phyloP scores from a whole-genome alignment of 2,113 vertebrate species.

The Sigmodon hispidus region DNA sequence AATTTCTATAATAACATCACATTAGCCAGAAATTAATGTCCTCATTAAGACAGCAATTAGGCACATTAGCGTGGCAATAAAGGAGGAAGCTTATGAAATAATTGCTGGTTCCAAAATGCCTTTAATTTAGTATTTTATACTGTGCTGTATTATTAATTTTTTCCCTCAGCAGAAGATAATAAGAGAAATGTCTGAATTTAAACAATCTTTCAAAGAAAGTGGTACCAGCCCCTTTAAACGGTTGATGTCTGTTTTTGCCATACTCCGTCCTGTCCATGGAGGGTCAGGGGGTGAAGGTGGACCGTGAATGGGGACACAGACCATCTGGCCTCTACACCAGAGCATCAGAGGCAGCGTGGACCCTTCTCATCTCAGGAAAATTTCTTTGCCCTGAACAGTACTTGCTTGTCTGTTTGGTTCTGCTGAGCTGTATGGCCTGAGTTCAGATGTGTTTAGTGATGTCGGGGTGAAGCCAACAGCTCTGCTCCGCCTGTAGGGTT shows the following conservation, averaged over 20 bases:
- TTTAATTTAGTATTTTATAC: conserved; percentile 84
- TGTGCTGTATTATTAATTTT: conserved; percentile 81
- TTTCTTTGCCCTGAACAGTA: background rate
- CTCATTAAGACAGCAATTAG: conserved; percentile 85
- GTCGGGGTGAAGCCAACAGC: background rate
- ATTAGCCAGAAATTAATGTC: conserved; percentile 84
- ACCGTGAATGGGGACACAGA: background rate
- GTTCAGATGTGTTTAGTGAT: background rate
- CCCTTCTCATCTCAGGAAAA: background rate
- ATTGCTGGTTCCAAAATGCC: conserved; percentile 83
- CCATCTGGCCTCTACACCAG: background rate
- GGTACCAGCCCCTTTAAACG: background rate
- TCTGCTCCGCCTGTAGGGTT: background rate
- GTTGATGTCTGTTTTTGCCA: background rate
- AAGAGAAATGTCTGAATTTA: conserved; percentile 75
- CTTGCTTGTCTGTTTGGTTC: background rate
- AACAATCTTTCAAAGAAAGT: background rate
- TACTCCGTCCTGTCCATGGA: background rate
- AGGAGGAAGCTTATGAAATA: conserved; percentile 83
- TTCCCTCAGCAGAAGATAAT: conserved; percentile 81
- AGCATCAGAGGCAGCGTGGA: no score
- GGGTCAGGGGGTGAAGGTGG: accelerated
- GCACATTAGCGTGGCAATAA: conserved; percentile 82
- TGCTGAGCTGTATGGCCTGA: background rate
- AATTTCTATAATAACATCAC: conserved; percentile 83